A percentile compares a stretch with the other conserved stretches of the same genome.
Conservation (phyloP, 23 tunicate genomes). For the Aplidium turbinatum region DNA sequence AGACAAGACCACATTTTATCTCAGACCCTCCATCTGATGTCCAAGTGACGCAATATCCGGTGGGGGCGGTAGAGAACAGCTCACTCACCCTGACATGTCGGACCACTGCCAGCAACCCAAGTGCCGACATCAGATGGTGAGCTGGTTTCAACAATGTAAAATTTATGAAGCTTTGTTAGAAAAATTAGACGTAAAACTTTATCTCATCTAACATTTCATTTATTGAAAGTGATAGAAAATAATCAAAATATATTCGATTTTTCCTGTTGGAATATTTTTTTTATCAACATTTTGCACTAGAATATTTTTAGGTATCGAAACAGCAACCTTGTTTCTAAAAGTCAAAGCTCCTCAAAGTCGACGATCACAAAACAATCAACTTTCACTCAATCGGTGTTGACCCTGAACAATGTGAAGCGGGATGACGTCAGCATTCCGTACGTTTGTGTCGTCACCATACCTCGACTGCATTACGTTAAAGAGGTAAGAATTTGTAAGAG, state of each 20-base stretch:
- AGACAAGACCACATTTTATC: neutral
- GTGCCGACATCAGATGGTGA: conserved; percentile 52
- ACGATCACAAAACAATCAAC: too few relatives aligned
- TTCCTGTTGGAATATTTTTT: too few relatives aligned
- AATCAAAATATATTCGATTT: too few relatives aligned
- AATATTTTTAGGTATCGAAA: too few relatives aligned
- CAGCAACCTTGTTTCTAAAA: too few relatives aligned
- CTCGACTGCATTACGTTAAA: conserved; percentile 24
- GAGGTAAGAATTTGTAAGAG: conserved; percentile 5
- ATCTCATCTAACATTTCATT: neutral
- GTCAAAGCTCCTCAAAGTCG: too few relatives aligned
- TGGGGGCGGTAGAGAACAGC: conserved; percentile 49
- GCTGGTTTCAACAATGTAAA: too few relatives aligned
- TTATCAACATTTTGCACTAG: too few relatives aligned
- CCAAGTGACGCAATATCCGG: conserved; percentile 57
- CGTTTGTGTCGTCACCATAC: conserved; percentile 34
- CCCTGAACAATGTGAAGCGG: neutral
- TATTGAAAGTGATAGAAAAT: too few relatives aligned
- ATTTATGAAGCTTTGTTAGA: neutral
- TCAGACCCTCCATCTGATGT: conserved; percentile 59
- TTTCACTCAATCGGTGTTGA: neutral
- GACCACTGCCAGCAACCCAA: conserved; percentile 61
- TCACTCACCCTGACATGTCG: conserved; percentile 39
- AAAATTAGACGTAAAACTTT: neutral
- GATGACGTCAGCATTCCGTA: conserved; percentile 21